A percentile compares a stretch with the other conserved stretches of the same genome.
Conservation (phyloP, 2,888 invertebrate genomes). For the Buathra laborator region DNA sequence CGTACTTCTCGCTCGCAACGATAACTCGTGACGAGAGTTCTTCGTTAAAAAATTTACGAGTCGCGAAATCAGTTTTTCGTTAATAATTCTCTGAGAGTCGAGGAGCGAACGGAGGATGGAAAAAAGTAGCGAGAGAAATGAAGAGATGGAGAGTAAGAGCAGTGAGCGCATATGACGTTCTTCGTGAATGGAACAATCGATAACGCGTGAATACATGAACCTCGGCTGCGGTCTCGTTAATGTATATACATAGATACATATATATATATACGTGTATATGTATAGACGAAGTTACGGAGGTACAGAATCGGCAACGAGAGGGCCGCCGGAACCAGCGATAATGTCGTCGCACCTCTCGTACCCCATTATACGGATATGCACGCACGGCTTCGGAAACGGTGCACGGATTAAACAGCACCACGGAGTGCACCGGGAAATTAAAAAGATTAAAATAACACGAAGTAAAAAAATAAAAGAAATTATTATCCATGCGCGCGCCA, state of each 20-base stretch:
- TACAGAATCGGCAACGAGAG: background rate
- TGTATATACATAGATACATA: background rate
- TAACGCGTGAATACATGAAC: constrained; percentile 40
- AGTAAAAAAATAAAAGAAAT: constrained; percentile 20
- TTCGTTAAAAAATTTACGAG: constrained; percentile 68
- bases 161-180: constrained; percentile 59
- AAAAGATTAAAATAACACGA: constrained; percentile 20
- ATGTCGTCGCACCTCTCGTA: constrained; percentile 39
- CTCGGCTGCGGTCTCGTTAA: constrained; percentile 34
- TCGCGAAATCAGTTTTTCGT: constrained; percentile 61
- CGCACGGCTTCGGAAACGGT: constrained; percentile 16
- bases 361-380: constrained; percentile 30
- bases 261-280: background rate
- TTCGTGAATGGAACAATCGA: constrained; percentile 43
- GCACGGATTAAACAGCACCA: constrained; percentile 45
- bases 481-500: constrained; percentile 29
- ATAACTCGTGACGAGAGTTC: constrained; percentile 62
- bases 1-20: constrained; percentile 58
- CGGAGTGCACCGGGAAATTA: constrained; percentile 35
- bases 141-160: constrained; percentile 66
- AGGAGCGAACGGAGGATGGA: background rate
- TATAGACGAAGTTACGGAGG: background rate
- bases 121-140: constrained; percentile 36
- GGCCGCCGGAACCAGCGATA: constrained; percentile 37
- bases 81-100: constrained; percentile 56